Percentiles rank a stretch among this genome's conserved stretches.
phyloP scores from a whole-genome alignment of 2,797 vertebrate genomes.

The Cichlasoma orientale region DNA sequence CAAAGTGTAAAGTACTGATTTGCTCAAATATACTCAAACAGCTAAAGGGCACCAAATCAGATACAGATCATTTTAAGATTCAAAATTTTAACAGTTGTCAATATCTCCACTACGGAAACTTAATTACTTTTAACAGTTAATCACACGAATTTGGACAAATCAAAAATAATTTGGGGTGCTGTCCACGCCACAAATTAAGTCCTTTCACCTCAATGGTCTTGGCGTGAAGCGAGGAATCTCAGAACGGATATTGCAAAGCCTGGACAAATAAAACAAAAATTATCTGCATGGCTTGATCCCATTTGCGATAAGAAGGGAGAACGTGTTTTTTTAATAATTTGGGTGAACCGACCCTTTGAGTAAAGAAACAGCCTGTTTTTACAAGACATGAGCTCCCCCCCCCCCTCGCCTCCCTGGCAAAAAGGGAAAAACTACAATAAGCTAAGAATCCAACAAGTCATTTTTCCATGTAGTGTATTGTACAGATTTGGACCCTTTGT shows the following conservation, averaged over 20 bases:
- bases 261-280: constrained; percentile 4
- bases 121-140: neutral
- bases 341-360: neutral
- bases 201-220: neutral
- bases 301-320: neutral
- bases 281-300: neutral
- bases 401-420: neutral
- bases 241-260: neutral
- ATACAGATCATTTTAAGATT: neutral
- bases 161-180: neutral
- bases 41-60: neutral
- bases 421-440: neutral
- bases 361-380: neutral
- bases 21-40: neutral
- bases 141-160: neutral
- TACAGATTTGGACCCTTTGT: neutral
- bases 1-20: neutral
- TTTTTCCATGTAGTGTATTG: neutral
- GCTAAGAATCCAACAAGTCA: neutral
- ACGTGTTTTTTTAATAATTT: constrained; percentile 1
- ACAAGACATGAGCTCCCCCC: neutral
- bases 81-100: neutral
- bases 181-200: neutral
- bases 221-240: neutral
- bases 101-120: neutral